Conservation (phyloP, 2,113 vertebrate species). For the Sarotherodon lohbergeri region DNA sequence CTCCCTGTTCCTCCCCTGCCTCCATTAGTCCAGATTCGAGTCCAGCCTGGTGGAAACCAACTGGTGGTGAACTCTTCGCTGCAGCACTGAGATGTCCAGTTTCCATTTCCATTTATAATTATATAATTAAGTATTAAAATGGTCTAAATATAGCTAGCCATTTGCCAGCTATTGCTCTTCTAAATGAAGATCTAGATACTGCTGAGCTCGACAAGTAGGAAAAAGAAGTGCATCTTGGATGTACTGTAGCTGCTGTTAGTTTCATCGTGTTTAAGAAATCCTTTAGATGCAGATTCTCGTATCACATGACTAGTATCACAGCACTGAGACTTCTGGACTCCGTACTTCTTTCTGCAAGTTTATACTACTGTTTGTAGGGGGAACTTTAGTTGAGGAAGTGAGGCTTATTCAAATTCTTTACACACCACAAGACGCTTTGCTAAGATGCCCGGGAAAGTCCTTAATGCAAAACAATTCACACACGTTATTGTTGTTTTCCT, state of each 20-base stretch:
- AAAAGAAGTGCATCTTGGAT: not conserved
- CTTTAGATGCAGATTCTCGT: not conserved
- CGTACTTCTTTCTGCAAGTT: not conserved
- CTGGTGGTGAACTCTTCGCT: not conserved
- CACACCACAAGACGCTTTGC: not conserved
- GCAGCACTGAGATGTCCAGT: slow-evolving; percentile 25
- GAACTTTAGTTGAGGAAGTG: slow-evolving; percentile 31
- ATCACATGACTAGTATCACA: not conserved
- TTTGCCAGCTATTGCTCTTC: not conserved
- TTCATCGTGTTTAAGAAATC: not conserved
- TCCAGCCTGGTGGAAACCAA: not conserved
- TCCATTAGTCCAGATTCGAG: not conserved
- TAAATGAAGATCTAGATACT: slow-evolving; percentile 4
- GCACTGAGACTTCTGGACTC: not conserved
- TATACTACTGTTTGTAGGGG: not conserved
- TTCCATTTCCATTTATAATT: slow-evolving; percentile 45
- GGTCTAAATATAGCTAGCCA: slow-evolving; percentile 31
- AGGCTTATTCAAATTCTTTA: not conserved
- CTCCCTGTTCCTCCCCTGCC: not conserved
- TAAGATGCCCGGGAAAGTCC: not conserved
- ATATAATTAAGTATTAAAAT: slow-evolving; percentile 45
- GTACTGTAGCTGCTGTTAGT: not conserved
- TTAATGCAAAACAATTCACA: not conserved
- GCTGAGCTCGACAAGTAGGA: not conserved
- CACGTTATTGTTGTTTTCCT: not conserved